Percentiles rank a stretch among this genome's conserved stretches.
Evolutionary conservation across 2,797 vertebrate genomes (phyloP).

Genomic region (Alectoris magna): DNA sequence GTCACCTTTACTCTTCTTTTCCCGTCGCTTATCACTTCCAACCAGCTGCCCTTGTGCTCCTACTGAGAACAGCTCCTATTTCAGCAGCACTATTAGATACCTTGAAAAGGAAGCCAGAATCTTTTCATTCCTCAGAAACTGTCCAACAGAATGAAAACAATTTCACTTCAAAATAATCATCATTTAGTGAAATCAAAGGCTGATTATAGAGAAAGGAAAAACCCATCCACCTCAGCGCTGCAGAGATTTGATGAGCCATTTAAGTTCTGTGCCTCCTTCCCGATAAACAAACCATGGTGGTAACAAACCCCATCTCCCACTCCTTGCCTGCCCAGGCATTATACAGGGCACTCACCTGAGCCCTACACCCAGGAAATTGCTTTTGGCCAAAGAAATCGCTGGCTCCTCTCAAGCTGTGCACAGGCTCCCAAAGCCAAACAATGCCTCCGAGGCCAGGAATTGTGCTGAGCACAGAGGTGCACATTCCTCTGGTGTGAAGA

Average conservation of each 20-base stretch:
- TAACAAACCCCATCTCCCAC: accelerated
- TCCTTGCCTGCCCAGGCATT: background rate
- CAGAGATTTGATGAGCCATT: background rate
- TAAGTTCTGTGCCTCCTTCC: background rate
- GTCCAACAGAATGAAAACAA: background rate
- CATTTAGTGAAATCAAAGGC: background rate
- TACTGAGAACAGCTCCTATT: background rate
- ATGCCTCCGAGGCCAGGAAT: background rate
- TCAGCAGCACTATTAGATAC: background rate
- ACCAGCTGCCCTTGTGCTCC: background rate
- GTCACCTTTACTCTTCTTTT: background rate
- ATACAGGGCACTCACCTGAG: accelerated
- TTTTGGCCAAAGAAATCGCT: background rate
- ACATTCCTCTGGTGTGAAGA: accelerated
- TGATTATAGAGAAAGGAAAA: background rate
- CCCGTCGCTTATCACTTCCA: background rate
- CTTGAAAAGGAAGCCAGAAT: background rate
- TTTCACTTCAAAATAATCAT: background rate
- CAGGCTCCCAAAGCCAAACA: background rate
- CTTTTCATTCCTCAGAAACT: background rate
- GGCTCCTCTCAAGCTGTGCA: background rate
- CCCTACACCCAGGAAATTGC: accelerated
- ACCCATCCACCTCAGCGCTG: background rate
- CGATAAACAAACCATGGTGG: background rate
- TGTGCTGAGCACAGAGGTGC: background rate